phyloP scores from a whole-genome alignment of 2,797 vertebrate species.

The Aulostomus chinensis region DNA sequence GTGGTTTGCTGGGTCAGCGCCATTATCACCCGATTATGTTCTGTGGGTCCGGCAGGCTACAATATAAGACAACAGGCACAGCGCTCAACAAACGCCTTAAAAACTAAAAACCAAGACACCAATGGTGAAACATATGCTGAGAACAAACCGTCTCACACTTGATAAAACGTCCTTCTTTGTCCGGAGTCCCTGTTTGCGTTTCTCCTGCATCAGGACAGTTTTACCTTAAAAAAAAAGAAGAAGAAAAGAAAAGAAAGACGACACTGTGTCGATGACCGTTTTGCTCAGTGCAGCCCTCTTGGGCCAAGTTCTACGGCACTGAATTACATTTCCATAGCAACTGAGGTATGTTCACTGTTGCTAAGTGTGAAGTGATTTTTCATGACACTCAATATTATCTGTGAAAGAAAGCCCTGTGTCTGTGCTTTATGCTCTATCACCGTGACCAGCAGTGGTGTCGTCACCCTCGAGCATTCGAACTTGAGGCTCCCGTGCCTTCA shows the following conservation, averaged over 20 bases:
- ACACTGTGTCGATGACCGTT: constrained; percentile 58
- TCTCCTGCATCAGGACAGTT: constrained; percentile 65
- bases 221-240: constrained; percentile 52
- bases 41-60: constrained; percentile 76
- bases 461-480: constrained; percentile 22
- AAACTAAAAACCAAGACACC: constrained; percentile 87
- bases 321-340: constrained; percentile 76
- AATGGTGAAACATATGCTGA: constrained; percentile 82
- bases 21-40: constrained; percentile 46
- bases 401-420: constrained; percentile 65
- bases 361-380: constrained; percentile 72
- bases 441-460: constrained; percentile 49
- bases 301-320: constrained; percentile 64
- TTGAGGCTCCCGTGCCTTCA: constrained; percentile 7
- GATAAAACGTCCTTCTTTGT: constrained; percentile 60
- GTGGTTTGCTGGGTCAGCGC: constrained; percentile 46
- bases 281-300: constrained; percentile 61
- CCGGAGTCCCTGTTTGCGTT: constrained; percentile 46
- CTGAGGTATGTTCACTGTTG: constrained; percentile 76
- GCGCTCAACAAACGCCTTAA: constrained; percentile 79
- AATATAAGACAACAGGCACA: constrained; percentile 82
- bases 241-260: constrained; percentile 17
- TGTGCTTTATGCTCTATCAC: constrained; percentile 56
- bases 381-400: constrained; percentile 58
- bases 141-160: constrained; percentile 62